Evolutionary conservation across 2,113 vertebrate genomes (phyloP), one percentile per base, ranked within the genome.

Genomic region (Prionailurus bengalensis): DNA sequence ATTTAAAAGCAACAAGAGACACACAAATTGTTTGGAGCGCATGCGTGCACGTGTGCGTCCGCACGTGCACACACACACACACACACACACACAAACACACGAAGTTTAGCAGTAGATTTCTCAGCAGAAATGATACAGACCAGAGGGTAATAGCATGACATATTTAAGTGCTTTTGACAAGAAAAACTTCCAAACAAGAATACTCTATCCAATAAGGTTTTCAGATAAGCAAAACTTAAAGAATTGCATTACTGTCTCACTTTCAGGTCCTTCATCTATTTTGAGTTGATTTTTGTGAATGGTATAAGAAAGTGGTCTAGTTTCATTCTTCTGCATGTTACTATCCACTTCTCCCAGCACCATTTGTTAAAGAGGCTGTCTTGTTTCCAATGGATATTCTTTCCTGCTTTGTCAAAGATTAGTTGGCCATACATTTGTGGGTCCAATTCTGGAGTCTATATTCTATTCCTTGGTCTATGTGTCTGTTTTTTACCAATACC

Each of bases 1-100:
- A 73, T 73, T 42, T 73, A 42, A 73, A 42, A 73, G 36, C 71
- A 42, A 21, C 36, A 73, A 73, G 71, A 73, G 10, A 42, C 21
- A 73, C 19, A 73, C 70, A 71, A 71, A 71, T 23, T 71, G 4
- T 21, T 71, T 39, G 21, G 19, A 58, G 55, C 5, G 17, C 16
- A 19, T 17, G 5, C 1, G 1, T 55, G 53, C 16, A 16, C 1
- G 53, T 17, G 16, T 16, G 5, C 5, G 53, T 16, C 16, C 16
- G 12, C 51, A 51, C 13, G 51, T 14, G 9, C 51, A 51, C 51
- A 51, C 51, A 51, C 33, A 70, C 16, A 70, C 36, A 36, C 36
- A 36, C 36, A 16, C 6, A 68, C 66, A 33, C 70, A n/a, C 70
- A 73, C 10, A 73, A n/a, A 73, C 21, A 10, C 36, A 36, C 70